These are phyloP conservation scores for Casuarius casuarius DNA, from an alignment of 2,113 vertebrate species.

Conservation along the genomic window DNA sequence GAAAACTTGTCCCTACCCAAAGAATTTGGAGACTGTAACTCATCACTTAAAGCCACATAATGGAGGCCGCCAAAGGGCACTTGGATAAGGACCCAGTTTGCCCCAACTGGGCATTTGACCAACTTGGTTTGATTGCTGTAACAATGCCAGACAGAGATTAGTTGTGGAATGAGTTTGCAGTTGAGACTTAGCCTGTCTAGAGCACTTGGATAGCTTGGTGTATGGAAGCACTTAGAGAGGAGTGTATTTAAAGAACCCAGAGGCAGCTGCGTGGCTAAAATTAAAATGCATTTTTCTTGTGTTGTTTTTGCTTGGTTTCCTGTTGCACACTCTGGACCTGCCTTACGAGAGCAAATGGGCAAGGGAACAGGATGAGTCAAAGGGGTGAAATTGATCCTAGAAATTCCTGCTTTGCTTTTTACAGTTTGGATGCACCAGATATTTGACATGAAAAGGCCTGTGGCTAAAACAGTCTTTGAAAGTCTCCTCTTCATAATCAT, in stretches of 20 bases:
- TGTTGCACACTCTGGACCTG: slow-evolving; percentile 40
- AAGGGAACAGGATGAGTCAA: slow-evolving; percentile 45
- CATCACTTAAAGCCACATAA: neutral
- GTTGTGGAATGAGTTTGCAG: slow-evolving; percentile 63
- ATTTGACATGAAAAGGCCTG: slow-evolving; percentile 39
- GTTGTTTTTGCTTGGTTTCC: slow-evolving; percentile 70
- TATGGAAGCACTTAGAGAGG: slow-evolving; percentile 67
- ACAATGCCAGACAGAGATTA: slow-evolving; percentile 54
- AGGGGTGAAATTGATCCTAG: slow-evolving; percentile 35
- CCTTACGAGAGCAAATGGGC: slow-evolving; percentile 30
- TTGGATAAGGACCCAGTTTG: slow-evolving; percentile 22
- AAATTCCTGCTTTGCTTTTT: slow-evolving; percentile 61
- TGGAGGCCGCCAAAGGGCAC: neutral
- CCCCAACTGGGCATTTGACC: slow-evolving; percentile 42
- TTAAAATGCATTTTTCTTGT: slow-evolving; percentile 67
- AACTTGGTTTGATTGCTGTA: slow-evolving; percentile 41
- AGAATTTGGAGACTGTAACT: neutral
- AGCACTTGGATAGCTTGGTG: slow-evolving; percentile 32
- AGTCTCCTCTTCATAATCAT: slow-evolving; percentile 7
- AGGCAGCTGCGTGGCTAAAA: slow-evolving; percentile 73
- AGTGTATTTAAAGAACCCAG: slow-evolving; percentile 65
- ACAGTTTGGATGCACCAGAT: slow-evolving; percentile 4
- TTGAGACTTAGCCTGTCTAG: slow-evolving; percentile 41
- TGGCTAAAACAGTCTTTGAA: slow-evolving; percentile 36
- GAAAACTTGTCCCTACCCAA: neutral